These are phyloP conservation scores for Atherinosoma microstoma DNA, from an alignment of 2,797 vertebrate genomes.

Conservation along the genomic window DNA sequence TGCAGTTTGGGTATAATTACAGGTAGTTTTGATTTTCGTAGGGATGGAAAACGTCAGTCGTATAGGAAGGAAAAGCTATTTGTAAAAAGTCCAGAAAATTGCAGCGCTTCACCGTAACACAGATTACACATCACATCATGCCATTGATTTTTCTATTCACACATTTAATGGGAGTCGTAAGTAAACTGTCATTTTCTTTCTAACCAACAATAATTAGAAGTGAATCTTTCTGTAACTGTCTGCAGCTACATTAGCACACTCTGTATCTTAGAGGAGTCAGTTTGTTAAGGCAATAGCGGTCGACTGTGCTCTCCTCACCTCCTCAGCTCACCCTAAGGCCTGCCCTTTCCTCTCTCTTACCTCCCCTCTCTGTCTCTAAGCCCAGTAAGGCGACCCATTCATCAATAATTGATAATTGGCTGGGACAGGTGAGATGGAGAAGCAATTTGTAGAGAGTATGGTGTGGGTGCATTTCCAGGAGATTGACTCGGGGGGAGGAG, in stretches of 20 bases:
- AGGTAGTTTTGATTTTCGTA: not conserved
- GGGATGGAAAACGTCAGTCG: not conserved
- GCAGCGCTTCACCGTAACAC: not conserved
- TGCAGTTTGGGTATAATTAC: constrained; percentile 20
- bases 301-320: constrained; percentile 44
- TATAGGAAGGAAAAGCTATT: not conserved
- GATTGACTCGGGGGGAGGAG: constrained; percentile 59
- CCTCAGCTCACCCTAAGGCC: constrained; percentile 46
- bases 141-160: constrained; percentile 27
- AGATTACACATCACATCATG: not conserved
- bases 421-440: constrained; percentile 85
- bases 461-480: constrained; percentile 74
- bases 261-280: constrained; percentile 49
- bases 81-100: not conserved
- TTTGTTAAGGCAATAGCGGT: constrained; percentile 64
- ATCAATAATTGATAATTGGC: constrained; percentile 88
- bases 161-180: not conserved
- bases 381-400: constrained; percentile 84
- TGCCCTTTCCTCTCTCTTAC: constrained; percentile 33
- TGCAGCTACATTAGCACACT: not conserved
- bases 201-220: constrained; percentile 1
- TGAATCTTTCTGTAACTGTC: not conserved
- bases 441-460: constrained; percentile 83
- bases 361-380: constrained; percentile 32
- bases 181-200: not conserved